Evolutionary conservation across 2,113 vertebrate species (phyloP).

Genomic region (Sorex araneus): DNA sequence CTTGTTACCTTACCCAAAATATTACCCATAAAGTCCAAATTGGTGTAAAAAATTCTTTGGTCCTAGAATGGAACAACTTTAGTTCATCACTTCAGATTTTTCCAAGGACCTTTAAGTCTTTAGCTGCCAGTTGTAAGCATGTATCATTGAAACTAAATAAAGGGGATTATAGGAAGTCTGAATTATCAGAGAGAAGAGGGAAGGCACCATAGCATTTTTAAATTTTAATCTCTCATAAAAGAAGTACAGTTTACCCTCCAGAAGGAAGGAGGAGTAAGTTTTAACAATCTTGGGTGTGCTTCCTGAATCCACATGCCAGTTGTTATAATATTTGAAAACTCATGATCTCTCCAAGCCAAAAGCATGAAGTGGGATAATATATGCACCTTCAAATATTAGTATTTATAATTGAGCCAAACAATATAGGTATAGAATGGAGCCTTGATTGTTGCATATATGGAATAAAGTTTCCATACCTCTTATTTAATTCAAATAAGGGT

Average conservation of each 20-base stretch:
- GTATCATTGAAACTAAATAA: not conserved
- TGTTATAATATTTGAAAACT: not conserved
- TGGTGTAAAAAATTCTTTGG: not conserved
- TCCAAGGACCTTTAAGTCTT: not conserved
- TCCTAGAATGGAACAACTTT: not conserved
- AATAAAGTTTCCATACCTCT: not conserved
- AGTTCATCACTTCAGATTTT: not conserved
- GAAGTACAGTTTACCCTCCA: not conserved
- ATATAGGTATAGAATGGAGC: not conserved
- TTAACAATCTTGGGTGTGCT: not conserved
- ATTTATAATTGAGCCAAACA: not conserved
- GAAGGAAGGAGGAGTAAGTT: not conserved
- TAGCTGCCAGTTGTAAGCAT: not conserved
- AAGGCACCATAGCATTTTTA: not conserved
- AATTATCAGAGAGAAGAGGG: not conserved
- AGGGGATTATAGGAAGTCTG: not conserved
- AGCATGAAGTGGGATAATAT: not conserved
- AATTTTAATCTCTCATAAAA: not conserved
- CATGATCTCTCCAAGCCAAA: not conserved
- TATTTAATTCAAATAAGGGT: not conserved
- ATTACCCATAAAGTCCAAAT: not conserved
- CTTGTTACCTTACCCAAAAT: not conserved
- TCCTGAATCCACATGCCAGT: not conserved
- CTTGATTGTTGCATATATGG: not conserved
- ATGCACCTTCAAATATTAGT: not conserved